These are phyloP conservation scores for Oopsacas minuta DNA, from an alignment of 37 sponge, comb jelly and placozoan species.

Conservation along the genomic window DNA sequence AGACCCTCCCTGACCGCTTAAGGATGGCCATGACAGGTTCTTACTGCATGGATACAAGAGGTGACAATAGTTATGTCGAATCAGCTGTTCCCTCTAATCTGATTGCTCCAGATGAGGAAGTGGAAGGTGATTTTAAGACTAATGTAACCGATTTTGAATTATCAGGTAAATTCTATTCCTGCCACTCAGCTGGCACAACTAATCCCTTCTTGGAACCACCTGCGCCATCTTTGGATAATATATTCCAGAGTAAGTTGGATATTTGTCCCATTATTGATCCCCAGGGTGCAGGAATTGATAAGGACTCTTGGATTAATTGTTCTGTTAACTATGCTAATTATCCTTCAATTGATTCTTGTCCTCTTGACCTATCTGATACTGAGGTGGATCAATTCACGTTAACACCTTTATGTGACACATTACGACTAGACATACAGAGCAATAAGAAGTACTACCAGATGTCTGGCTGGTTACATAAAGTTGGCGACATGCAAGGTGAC, in stretches of 20 bases:
- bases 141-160: neutral
- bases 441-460: neutral
- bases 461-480: neutral
- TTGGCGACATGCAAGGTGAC: neutral
- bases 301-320: neutral
- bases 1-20: neutral
- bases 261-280: no score
- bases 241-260: no score
- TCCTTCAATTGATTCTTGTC: no score
- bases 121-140: neutral
- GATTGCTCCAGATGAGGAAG: neutral
- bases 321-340: no score
- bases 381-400: no score
- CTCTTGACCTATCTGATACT: no score
- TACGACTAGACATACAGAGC: neutral
- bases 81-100: neutral
- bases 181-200: neutral
- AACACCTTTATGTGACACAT: no score
- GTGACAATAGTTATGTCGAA: neutral
- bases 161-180: neutral
- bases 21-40: neutral
- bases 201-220: constrained; percentile 2
- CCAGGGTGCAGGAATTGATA: no score
- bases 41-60: neutral
- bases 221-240: no score